Evolutionary conservation across 2,888 invertebrate species (phyloP).

Genomic region (Halictus ligatus): DNA sequence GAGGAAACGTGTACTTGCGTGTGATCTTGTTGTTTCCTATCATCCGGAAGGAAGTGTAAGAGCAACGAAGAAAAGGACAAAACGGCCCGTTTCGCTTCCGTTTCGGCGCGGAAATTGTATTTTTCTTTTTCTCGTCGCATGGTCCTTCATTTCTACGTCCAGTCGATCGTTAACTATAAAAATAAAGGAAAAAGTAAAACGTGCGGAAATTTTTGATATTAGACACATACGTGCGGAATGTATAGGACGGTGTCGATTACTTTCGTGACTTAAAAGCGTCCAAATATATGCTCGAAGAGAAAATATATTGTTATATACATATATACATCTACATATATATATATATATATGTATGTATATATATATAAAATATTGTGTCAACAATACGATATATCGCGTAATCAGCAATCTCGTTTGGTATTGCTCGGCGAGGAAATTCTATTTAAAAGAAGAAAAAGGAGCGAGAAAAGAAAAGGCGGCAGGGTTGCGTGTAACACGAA

Average conservation of each 20-base stretch:
- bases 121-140: conserved; percentile 13
- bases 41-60: not conserved
- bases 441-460: not conserved
- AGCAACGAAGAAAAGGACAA: not conserved
- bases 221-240: not conserved
- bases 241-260: conserved; percentile 18
- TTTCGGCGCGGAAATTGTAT: conserved; percentile 21
- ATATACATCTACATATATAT: not conserved
- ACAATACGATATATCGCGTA: conserved; percentile 10
- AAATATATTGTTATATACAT: conserved; percentile 3
- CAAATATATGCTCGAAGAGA: conserved; percentile 18
- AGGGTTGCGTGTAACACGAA: conserved; percentile 13
- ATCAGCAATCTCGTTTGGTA: conserved; percentile 33
- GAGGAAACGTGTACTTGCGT: conserved; percentile 55
- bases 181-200: not conserved
- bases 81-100: not conserved
- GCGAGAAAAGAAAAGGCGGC: conserved; percentile 10
- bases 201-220: conserved; percentile 43
- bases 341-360: not conserved
- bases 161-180: conserved; percentile 23
- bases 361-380: not conserved
- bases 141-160: conserved; percentile 41
- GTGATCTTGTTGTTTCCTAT: conserved; percentile 36
- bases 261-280: conserved; percentile 12
- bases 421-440: conserved; percentile 7